These are phyloP conservation scores for Nysson spinosus DNA, from an alignment of 2,888 invertebrate genomes.

Conservation along the genomic window DNA sequence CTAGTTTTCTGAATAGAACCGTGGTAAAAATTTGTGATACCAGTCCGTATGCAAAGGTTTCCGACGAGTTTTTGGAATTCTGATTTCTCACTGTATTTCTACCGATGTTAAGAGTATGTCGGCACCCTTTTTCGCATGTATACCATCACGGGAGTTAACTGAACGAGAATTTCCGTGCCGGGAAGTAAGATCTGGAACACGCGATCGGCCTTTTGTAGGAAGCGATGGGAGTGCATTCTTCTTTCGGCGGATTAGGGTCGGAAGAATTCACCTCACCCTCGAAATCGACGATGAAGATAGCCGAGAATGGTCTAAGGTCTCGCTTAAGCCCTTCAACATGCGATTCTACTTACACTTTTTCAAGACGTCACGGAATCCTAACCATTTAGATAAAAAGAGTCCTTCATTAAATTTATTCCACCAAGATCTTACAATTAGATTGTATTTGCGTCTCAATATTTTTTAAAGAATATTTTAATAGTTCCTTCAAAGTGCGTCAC, in stretches of 20 bases:
- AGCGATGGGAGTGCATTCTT: slow-evolving; percentile 57
- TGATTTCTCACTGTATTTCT: neutral
- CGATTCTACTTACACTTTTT: neutral
- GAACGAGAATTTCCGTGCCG: slow-evolving; percentile 8
- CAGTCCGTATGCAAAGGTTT: too few species aligned
- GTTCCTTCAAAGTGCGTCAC: too few species aligned
- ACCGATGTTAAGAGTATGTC: neutral
- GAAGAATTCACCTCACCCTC: slow-evolving; percentile 51
- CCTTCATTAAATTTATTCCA: slow-evolving; percentile 71
- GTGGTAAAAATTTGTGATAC: too few species aligned
- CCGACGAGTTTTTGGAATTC: too few species aligned
- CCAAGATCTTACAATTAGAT: too few species aligned
- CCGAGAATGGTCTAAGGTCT: slow-evolving; percentile 16
- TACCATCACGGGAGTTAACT: slow-evolving; percentile 5
- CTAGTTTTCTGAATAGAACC: too few species aligned
- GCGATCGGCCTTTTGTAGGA: slow-evolving; percentile 29
- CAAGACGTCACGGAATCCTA: slow-evolving; percentile 29
- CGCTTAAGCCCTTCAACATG: slow-evolving; percentile 15
- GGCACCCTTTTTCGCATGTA: neutral
- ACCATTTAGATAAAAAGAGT: slow-evolving; percentile 71
- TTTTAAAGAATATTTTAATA: too few species aligned
- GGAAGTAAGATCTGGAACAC: slow-evolving; percentile 5
- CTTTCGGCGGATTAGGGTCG: slow-evolving; percentile 62
- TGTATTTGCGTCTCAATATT: too few species aligned
- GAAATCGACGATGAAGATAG: slow-evolving; percentile 63